phyloP scores from a whole-genome alignment of 2,113 vertebrate genomes.

The Herpailurus yagouaroundi region DNA sequence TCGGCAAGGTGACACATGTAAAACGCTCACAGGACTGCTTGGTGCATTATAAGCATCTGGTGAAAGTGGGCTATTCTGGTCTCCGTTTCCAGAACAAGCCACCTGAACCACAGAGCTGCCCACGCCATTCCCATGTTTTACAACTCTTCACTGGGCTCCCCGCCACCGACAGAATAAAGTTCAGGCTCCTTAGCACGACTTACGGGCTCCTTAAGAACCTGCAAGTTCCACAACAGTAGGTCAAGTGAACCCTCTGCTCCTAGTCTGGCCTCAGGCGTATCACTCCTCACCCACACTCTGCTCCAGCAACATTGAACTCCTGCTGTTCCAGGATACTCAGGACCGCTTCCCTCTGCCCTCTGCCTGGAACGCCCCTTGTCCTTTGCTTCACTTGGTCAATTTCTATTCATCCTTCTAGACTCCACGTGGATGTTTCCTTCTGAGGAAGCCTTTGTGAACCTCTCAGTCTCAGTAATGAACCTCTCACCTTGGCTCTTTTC shows the following conservation, averaged over 20 bases:
- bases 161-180: neutral
- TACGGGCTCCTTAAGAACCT: neutral
- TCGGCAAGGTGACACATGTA: neutral
- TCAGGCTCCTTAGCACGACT: neutral
- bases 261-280: neutral
- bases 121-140: neutral
- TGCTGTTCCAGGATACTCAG: neutral
- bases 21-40: neutral
- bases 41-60: neutral
- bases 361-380: neutral
- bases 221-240: neutral
- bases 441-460: neutral
- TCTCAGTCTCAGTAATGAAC: neutral
- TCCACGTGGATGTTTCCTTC: neutral
- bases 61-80: neutral
- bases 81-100: neutral
- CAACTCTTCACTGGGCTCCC: neutral
- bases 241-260: too few species aligned
- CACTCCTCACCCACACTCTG: neutral
- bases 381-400: neutral
- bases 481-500: neutral
- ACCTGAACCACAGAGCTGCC: neutral
- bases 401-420: neutral
- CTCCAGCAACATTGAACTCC: neutral
- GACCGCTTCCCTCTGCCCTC: neutral